Evolutionary conservation across 2,113 vertebrate genomes (phyloP), one percentile per base, ranked within the genome.

Genomic region (Tauraco erythrolophus): DNA sequence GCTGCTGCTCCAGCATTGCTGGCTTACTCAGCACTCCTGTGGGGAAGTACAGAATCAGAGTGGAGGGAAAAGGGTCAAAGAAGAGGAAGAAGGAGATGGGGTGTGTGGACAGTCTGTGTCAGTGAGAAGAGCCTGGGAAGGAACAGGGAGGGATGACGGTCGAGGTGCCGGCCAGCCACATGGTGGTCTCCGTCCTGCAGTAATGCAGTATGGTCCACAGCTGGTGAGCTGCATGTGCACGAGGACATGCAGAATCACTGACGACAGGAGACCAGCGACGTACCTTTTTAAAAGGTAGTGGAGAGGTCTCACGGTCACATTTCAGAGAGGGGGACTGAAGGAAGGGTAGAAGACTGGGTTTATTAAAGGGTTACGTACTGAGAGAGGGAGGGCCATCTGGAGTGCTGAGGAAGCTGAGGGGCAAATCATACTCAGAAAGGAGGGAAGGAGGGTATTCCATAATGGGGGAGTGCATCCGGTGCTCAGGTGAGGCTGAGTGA

Each of bases 201-300:
- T 24, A 35, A 21, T 25, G 18, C 62, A 30, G 33, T 35, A 4
- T 41, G 45, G 50, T 65, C 45, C 24, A 24, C 50, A 72, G 54
- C 39, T 90, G 83, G 18, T 21, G 39, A 65, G 41, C 45, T 13
- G 2, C 57, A 2, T 37, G 30, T n/a, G 58, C 56, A 65, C 3
- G 7, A 61, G 69, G 31, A 66, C 0, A 0, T 12, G 51, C 23
- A 41, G 64, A 48, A 45, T 28, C 57, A 22, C 15, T 68, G 50
- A 2, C 78, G n/a, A 14, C 21, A 14, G 53, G 39, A 92, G n/a
- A 39, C 21, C 28, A 33, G 33, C 6, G 2, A 18, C 0, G 0
- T 23, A 4, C n/a, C 15, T 57, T 21, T 66, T 10, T 5, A 54
- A 45, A 72, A n/a, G 18, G 8, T 66, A 54, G 21, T 5, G 2